Evolutionary conservation across 2,888 invertebrate species (phyloP), one percentile per base, ranked within the genome.

Genomic region (Galeopsomyia nigrocyanea): DNA sequence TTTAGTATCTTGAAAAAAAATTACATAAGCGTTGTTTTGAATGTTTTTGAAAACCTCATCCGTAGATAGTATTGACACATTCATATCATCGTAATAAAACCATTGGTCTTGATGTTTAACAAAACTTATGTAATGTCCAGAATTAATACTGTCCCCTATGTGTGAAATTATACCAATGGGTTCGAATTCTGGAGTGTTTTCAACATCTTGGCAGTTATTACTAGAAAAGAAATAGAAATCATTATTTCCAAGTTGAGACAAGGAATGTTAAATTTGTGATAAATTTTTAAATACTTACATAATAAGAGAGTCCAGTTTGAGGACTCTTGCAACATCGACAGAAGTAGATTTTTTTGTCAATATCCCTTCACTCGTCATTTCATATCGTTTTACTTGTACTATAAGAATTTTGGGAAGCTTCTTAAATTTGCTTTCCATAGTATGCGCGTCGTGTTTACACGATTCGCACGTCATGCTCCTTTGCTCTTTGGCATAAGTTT

Each of bases 91-190:
- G 71, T 82, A 83, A 60, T 82, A 81, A 66, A 79, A 82, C 83
- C 83, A 83, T 31, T 79, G 77, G 22, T 81, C 78, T 3, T 79
- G 77, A 63, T 82, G 82, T 56, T 79, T 80, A 14, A 82, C 81
- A 71, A 82, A 83, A 66, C 82, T 82, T 56, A 83, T 82, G 61
- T 83, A 83, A 71, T 83, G 83, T 16, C 83, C 83, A 73, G 82
- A 83, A 47, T 83, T 82, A 78, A 83, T 81, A n/a, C 79, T 81
- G 51, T 78, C 79, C 21, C 83, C 83, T 22, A 82, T 82, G 46
- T 83, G 83, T 7, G 82, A 81, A 68, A 83, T 82, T 50, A 82
- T 80, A 69, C 80, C 78, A 16, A 82, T 76, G 3, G 82, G 82
- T 63, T 82, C 79, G 56, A 82, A 83, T 22, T 63, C 63, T 67